Evolutionary conservation across 2,113 vertebrate species (phyloP).

Genomic region (Eleginops maclovinus): DNA sequence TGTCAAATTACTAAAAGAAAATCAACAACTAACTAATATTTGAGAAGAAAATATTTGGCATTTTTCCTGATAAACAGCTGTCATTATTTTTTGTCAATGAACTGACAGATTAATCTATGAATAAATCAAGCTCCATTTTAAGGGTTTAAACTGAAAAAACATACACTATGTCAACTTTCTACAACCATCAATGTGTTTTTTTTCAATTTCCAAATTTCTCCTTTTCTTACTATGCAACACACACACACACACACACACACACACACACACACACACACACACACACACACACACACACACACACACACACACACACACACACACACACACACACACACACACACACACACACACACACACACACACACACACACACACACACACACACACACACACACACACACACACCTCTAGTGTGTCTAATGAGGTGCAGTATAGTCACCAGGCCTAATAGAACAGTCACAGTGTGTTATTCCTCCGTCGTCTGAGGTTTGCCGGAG

Average conservation of each 20-base stretch:
- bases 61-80: neutral
- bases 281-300: neutral
- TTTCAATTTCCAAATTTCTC: too few species aligned
- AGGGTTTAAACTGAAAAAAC: neutral
- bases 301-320: neutral
- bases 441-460: slow-evolving; percentile 63
- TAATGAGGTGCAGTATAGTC: slow-evolving; percentile 69
- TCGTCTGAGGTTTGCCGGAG: slow-evolving; percentile 36
- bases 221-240: neutral
- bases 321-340: neutral
- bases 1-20: neutral
- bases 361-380: neutral
- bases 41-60: neutral
- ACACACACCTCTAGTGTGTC: slow-evolving; percentile 14
- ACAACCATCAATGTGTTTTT: neutral
- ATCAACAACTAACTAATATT: neutral
- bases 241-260: neutral
- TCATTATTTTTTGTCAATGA: neutral
- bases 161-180: neutral
- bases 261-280: neutral
- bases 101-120: neutral
- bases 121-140: neutral
- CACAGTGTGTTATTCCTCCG: slow-evolving; percentile 60
- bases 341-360: neutral
- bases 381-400: neutral